Evolutionary conservation across 2,797 vertebrate species (phyloP), one percentile per base, ranked within the genome.

Genomic region (Monodelphis domestica): DNA sequence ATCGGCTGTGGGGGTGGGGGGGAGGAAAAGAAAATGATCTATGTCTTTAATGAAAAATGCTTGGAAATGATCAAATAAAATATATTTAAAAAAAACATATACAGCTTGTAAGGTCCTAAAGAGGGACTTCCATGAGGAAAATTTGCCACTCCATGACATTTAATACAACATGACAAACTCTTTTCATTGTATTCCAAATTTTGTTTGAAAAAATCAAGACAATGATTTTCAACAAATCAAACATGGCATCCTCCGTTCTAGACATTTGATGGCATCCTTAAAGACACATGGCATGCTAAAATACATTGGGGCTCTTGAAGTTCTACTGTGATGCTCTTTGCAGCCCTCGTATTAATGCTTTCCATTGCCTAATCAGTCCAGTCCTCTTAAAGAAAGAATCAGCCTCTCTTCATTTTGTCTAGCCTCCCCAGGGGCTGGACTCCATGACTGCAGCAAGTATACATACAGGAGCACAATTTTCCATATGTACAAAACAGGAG

Each of bases 171-270:
- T n/a, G 38, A 57, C 11, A 57, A 57, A 70, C 59, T 5, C 38
- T 52, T 95, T 90, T 95, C 90, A 96, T 96, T 97, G 95, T 98
- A 98, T 97, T 97, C 94, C 98, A 98, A 98, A 97, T 98, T 84
- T 98, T 98, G 98, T 98, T 98, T 97, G 97, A 97, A 95, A 96
- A 87, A 91, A 29, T 24, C 96, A 97, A 96, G 95, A 97, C 95
- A 98, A 95, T 97, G 89, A 97, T 97, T 97, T 98, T 98, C 98
- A 98, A 98, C 98, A 94, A n/a, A 96, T 96, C 98, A 84, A 98
- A 98, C 96, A 97, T 89, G 55, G 96, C 97, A 95, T 95, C 96
- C 96, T 29, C 28, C 57, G 57, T 57, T 57, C 55, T 29, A 4
- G 28, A 57, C 55, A 57, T 57, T 29, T 57, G 91, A 97, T 97